Evolutionary conservation across 2,113 vertebrate genomes (phyloP), one percentile per base, ranked within the genome.

Genomic region (Microtus richardsoni): DNA sequence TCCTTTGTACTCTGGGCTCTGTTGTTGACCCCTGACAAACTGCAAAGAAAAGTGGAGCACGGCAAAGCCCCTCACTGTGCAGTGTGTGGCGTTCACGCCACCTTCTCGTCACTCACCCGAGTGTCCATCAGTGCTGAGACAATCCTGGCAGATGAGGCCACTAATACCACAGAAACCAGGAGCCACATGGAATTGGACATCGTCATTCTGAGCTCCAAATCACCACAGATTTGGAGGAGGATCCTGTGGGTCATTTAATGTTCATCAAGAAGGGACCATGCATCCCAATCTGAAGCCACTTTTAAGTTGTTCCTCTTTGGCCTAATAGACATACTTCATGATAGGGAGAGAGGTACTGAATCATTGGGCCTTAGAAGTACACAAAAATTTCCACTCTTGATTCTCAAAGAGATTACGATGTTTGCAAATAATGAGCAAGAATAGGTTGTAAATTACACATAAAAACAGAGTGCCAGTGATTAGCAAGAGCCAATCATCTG

Each of bases 401-500:
- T 60, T 66, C 39, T 80, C 41, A 64, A 79, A 83, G 16, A 6
- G 24, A 9, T 87, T 70, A 47, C 54, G 47, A 73, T 88, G 93
- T 91, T 85, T 66, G 5, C 24, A 80, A 87, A 39, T 21, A 49
- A 49, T 83, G 58, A 87, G 52, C 28, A 89, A 96, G 74, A 58
- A 75, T 58, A 60, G 3, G 41, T 91, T 77, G 36, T 86, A 33
- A 88, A 74, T 93, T 70, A 75, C 44, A 36, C 2, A 36, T 5
- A 22, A 74, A 82, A 94, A 85, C 79, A 36, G 11, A 89, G 77
- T 86, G 79, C 49, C 16, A 75, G 26, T 85, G n/a, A 94, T 86
- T 86, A 79, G 49, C 30, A 89, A 33, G 14, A 33, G 0, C 41
- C 36, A 82, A 47, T 5, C 16, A 17, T 92, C 39, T 73, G 6